Evolutionary conservation across 2,888 invertebrate species (phyloP).

Genomic region (Vesta saturnalis): DNA sequence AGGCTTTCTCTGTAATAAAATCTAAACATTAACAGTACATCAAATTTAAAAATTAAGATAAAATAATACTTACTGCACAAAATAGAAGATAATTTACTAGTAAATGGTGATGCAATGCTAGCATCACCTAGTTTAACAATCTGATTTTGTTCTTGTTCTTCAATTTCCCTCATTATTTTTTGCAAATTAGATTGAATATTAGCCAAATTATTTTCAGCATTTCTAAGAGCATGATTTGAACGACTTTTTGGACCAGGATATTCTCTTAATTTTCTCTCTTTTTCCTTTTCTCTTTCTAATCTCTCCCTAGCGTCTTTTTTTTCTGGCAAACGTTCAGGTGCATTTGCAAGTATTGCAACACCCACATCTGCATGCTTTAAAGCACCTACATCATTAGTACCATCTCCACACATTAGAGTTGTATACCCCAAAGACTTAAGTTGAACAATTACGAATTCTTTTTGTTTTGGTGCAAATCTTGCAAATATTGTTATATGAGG

Average conservation of each 20-base stretch:
- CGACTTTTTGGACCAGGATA: constrained; percentile 44
- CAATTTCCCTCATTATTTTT: constrained; percentile 83
- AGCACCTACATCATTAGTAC: constrained; percentile 99
- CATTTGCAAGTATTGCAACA: constrained; percentile 88
- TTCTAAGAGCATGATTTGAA: constrained; percentile 44
- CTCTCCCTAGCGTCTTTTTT: constrained; percentile 55
- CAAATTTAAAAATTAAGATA: neutral
- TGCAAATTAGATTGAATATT: constrained; percentile 63
- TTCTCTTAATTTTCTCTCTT: constrained; percentile 40
- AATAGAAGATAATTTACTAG: constrained; percentile 95
- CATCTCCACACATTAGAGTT: constrained; percentile 99
- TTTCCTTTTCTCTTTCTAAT: constrained; percentile 51
- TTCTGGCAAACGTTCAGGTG: constrained; percentile 69
- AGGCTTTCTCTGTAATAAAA: no score
- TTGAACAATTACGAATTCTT: constrained; percentile 92
- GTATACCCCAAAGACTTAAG: constrained; percentile 87
- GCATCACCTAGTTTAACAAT: constrained; percentile 98
- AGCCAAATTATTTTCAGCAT: constrained; percentile 47
- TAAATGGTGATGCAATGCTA: constrained; percentile 99
- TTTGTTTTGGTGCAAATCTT: constrained; percentile 98
- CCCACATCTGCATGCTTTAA: constrained; percentile 98
- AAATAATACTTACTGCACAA: constrained; percentile 80
- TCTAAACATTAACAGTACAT: no score
- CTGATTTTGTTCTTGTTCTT: constrained; percentile 86
- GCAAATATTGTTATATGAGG: constrained; percentile 94